phyloP scores from a whole-genome alignment of 2,797 vertebrate genomes.

The Prionace glauca region DNA sequence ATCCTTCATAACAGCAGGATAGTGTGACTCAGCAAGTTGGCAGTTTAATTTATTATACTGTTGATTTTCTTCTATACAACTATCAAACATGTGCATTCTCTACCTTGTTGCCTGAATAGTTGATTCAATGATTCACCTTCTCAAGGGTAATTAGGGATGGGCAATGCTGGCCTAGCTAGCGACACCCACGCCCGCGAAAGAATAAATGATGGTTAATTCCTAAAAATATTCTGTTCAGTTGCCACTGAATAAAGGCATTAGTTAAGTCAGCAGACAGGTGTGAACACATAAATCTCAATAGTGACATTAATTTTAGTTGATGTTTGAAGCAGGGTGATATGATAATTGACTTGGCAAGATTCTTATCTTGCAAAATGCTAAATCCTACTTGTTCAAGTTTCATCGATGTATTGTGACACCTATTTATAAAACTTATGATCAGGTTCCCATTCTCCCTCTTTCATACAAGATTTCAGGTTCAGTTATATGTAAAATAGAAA shows the following conservation, averaged over 20 bases:
- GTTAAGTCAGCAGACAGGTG: slow-evolving; percentile 26
- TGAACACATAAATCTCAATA: neutral
- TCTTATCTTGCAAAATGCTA: slow-evolving; percentile 19
- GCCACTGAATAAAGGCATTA: slow-evolving; percentile 5
- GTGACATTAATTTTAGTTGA: neutral
- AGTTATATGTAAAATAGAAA: neutral
- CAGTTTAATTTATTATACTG: neutral
- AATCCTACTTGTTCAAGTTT: neutral
- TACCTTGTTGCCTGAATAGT: neutral
- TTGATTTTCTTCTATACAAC: neutral
- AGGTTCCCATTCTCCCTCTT: neutral
- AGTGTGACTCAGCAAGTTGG: neutral
- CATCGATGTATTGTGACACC: neutral
- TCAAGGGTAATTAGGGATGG: too few relatives aligned
- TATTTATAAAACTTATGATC: neutral
- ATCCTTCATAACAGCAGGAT: neutral
- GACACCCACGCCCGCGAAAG: too few relatives aligned
- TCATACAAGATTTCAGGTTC: neutral
- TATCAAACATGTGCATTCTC: neutral
- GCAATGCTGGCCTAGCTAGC: too few relatives aligned
- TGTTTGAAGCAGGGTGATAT: neutral
- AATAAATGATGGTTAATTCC: neutral
- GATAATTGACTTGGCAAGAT: neutral
- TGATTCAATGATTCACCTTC: neutral
- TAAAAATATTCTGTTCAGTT: neutral